Evolutionary conservation across 2,888 invertebrate species (phyloP), one percentile per base, ranked within the genome.

Genomic region (Sipha maydis): DNA sequence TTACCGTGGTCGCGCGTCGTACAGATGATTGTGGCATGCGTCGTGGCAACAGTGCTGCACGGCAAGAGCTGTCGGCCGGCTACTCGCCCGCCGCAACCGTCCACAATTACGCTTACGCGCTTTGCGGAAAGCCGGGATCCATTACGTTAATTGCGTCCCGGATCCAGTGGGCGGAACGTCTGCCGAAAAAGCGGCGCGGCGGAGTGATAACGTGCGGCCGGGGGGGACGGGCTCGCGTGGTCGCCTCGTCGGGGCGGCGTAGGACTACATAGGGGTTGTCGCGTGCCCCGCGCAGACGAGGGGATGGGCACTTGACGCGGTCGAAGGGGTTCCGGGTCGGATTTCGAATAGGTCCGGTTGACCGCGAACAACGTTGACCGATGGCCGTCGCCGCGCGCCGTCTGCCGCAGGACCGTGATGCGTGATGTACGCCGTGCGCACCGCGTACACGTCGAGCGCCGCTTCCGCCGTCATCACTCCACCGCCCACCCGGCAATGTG

Each of bases 61-160:
- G 31, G 71, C 14, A n/a, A n/a, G 28, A 83, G 3, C 82, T 71
- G 83, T 83, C 83, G 56, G 38, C 41, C 41, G 41, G 8, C 41
- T 41, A 7, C 38, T 5, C 41, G 11, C 41, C 11, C 41, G 41
- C 41, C 41, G 41, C 41, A 41, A 11, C 41, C 41, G 41, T 8
- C 41, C 41, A 5, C 41, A 1, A 4, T n/a, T n/a, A 34, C 34
- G 34, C 34, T 56, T 84, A 84, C 76, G 75, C 84, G 76, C 84
- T 84, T 84, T 84, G 75, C 56, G 31, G 73, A 48, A 54, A 73
- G 54, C 83, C 83, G 11, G 84, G 41, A 77, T 85, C 85, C 85
- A 85, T 85, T 85, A 77, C 85, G 85, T 85, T 85, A 85, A 85
- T 85, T 77, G 77, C 48, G 73, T 38, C 73, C 34, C 83, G n/a